phyloP scores from a whole-genome alignment of 2,113 vertebrate species.

The Delphinus delphis region DNA sequence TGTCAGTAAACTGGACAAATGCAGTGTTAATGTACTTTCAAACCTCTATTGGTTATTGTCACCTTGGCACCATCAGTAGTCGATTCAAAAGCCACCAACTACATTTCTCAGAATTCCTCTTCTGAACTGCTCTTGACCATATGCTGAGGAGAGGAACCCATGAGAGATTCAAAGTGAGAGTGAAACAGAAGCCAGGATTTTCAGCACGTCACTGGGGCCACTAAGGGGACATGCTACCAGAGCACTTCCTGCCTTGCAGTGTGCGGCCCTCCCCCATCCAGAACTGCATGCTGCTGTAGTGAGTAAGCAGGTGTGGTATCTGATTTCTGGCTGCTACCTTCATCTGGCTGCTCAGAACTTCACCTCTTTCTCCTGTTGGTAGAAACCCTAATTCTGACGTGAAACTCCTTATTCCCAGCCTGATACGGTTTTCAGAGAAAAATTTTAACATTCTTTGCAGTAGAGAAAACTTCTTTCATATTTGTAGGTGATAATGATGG shows the following conservation, averaged over 20 bases:
- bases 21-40: neutral
- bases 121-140: neutral
- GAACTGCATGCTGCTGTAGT: too few species aligned
- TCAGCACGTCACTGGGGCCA: rapidly evolving
- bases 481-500: neutral
- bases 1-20: neutral
- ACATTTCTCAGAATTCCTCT: neutral
- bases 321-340: neutral
- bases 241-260: neutral
- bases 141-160: neutral
- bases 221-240: rapidly evolving
- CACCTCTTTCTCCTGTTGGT: neutral
- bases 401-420: neutral
- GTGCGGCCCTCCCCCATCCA: neutral
- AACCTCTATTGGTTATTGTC: neutral
- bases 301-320: too few species aligned
- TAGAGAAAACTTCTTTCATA: neutral
- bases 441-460: neutral
- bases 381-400: neutral
- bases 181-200: neutral
- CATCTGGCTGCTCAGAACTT: neutral
- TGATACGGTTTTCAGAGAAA: neutral
- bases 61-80: neutral
- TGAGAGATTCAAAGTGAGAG: neutral
- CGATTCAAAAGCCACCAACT: neutral